Evolutionary conservation across 2,113 vertebrate genomes (phyloP).

Genomic region (Periophthalmus modestus): DNA sequence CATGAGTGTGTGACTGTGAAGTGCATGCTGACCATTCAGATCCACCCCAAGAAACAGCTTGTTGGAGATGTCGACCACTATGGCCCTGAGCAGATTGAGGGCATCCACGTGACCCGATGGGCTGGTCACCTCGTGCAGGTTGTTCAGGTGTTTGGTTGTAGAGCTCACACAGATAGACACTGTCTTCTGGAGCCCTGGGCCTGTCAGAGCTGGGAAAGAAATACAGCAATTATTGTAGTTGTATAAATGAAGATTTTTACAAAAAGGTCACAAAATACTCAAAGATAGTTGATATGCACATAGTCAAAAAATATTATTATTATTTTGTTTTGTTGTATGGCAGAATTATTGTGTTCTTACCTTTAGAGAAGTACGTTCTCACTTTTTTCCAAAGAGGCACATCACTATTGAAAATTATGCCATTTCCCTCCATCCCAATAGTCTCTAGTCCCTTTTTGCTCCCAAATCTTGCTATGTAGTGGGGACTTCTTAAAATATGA

Average conservation of each 20-base stretch:
- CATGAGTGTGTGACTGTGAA: not conserved
- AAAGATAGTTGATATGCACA: too few relatives aligned
- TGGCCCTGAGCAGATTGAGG: slow-evolving; percentile 85
- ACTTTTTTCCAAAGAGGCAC: slow-evolving; percentile 84
- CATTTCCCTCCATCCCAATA: slow-evolving; percentile 91
- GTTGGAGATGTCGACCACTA: slow-evolving; percentile 91
- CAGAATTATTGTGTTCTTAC: slow-evolving; percentile 61
- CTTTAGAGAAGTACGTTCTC: slow-evolving; percentile 88
- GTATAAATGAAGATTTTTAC: not conserved
- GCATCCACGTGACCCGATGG: slow-evolving; percentile 77
- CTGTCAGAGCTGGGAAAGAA: slow-evolving; percentile 82
- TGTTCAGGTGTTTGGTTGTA: slow-evolving; percentile 80
- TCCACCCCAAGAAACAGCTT: slow-evolving; percentile 87
- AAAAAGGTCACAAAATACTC: too few relatives aligned
- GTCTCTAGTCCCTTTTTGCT: slow-evolving; percentile 86
- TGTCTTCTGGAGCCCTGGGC: slow-evolving; percentile 84
- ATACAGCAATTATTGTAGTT: not conserved
- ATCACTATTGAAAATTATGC: slow-evolving; percentile 93
- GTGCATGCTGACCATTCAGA: slow-evolving; percentile 81
- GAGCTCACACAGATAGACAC: slow-evolving; percentile 81
- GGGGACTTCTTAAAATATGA: slow-evolving; percentile 85
- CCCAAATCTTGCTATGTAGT: slow-evolving; percentile 86
- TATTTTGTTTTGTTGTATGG: not conserved
- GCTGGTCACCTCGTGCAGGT: slow-evolving; percentile 69
- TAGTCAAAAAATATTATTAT: not conserved